Conservation (phyloP, 2,888 invertebrate genomes). For the Fragum whitleyi region DNA sequence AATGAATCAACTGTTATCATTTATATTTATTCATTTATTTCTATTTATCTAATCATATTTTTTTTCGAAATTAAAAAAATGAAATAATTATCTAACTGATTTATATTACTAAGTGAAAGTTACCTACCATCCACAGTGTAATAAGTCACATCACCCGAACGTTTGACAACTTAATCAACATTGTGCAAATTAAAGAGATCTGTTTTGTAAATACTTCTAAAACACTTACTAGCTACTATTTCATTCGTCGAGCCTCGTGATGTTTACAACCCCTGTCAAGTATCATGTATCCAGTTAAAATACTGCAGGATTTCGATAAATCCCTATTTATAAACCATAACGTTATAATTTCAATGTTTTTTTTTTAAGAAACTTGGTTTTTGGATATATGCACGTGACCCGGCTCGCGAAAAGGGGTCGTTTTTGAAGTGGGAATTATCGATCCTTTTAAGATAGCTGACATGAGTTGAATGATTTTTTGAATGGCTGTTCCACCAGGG, state of each 20-base stretch:
- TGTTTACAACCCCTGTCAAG: not conserved
- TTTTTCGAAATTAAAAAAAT: too few relatives aligned
- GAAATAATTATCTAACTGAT: too few relatives aligned
- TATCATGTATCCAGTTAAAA: not conserved
- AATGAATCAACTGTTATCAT: too few relatives aligned
- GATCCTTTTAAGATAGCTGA: too few relatives aligned
- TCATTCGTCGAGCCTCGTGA: not conserved
- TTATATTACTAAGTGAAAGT: too few relatives aligned
- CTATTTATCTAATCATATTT: too few relatives aligned
- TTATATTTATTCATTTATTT: too few relatives aligned
- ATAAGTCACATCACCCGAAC: not conserved
- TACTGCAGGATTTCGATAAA: not conserved
- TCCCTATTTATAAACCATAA: not conserved
- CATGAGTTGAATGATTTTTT: too few relatives aligned
- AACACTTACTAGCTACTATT: not conserved
- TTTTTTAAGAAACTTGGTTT: not conserved
- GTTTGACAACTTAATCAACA: not conserved
- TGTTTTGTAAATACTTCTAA: not conserved
- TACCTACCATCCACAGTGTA: too few relatives aligned
- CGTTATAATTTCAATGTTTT: not conserved
- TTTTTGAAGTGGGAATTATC: not conserved
- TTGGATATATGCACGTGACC: not conserved
- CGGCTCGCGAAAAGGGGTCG: not conserved
- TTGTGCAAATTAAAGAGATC: not conserved
- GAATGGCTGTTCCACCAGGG: too few relatives aligned